A percentile compares a stretch with the other conserved stretches of the same genome.
phyloP scores from a whole-genome alignment of 2,888 invertebrate genomes.

The Slavum lentiscoides region DNA sequence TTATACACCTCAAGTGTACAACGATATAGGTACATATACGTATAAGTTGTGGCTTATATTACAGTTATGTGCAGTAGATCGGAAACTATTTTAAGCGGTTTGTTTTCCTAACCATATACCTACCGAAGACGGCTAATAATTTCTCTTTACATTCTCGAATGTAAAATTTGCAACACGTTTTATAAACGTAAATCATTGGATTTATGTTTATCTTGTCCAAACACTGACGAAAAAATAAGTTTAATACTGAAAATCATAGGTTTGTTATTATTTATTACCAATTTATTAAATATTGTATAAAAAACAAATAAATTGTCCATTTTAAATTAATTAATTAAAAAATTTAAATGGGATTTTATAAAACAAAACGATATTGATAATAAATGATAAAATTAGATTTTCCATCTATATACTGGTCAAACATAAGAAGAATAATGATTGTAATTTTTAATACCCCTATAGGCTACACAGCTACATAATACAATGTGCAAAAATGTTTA shows the following conservation, averaged over 20 bases:
- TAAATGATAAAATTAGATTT: not conserved
- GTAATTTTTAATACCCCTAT: too few species aligned
- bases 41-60: constrained; percentile 38
- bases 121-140: not conserved
- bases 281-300: too few species aligned
- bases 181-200: not conserved
- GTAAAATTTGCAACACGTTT: not conserved
- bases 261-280: not conserved
- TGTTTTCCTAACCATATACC: constrained; percentile 7
- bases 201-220: not conserved
- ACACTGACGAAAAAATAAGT: not conserved
- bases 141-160: not conserved
- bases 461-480: too few species aligned
- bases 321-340: not conserved
- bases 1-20: constrained; percentile 7
- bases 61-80: constrained; percentile 44
- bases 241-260: not conserved
- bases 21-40: not conserved
- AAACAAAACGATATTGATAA: too few species aligned
- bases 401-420: not conserved
- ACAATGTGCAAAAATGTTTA: not conserved
- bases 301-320: not conserved
- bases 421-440: not conserved
- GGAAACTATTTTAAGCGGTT: constrained; percentile 46
- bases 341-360: not conserved